Evolutionary conservation across 1,140 invertebrate genomes (phyloP).

Genomic region (Proales similis): DNA sequence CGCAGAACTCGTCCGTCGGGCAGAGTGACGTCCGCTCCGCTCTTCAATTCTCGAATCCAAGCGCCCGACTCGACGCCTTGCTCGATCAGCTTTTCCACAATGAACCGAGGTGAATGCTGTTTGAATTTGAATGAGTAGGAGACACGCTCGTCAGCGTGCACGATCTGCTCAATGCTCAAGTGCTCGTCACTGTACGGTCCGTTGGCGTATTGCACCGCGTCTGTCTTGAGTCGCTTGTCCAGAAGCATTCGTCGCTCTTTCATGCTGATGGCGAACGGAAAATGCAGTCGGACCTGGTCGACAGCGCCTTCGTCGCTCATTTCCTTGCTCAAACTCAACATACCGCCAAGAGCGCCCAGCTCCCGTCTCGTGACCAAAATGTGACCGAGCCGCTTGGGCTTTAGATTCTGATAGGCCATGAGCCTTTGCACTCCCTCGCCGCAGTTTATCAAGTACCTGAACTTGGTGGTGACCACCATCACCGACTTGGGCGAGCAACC

Average conservation of each 20-base stretch:
- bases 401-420: background rate
- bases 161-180: conserved; percentile 18
- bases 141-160: background rate
- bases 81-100: background rate
- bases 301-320: conserved; percentile 10
- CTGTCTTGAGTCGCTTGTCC: conserved; percentile 23
- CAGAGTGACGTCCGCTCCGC: conserved; percentile 19
- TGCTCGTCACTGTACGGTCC: conserved; percentile 8
- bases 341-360: conserved; percentile 7
- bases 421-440: conserved; percentile 28
- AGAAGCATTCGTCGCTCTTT: conserved; percentile 16
- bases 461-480: conserved; percentile 7
- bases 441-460: conserved; percentile 36
- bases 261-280: background rate
- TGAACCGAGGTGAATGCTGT: background rate
- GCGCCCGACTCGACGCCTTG: conserved; percentile 9
- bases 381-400: conserved; percentile 3
- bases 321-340: conserved; percentile 14
- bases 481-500: conserved; percentile 1
- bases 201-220: background rate
- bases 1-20: background rate
- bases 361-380: conserved; percentile 13
- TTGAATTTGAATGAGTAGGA: conserved; percentile 18
- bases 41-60: conserved; percentile 25
- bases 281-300: conserved; percentile 8